These are phyloP conservation scores for Antennarius striatus DNA, from an alignment of 2,113 vertebrate genomes.

Conservation along the genomic window DNA sequence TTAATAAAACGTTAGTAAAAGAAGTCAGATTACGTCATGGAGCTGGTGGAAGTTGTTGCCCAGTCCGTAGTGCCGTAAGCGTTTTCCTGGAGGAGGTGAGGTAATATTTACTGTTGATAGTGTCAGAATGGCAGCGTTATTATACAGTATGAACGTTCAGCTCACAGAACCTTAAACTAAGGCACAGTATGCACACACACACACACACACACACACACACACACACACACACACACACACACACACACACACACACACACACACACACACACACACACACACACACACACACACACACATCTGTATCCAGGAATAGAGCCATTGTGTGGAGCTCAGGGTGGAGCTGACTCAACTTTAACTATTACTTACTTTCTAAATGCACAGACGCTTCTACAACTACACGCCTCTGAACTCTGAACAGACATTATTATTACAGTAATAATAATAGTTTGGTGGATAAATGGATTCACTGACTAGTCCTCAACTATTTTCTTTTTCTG, in stretches of 20 bases:
- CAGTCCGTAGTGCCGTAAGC: too few relatives aligned
- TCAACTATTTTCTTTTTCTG: conserved; percentile 10
- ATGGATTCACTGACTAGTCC: conserved; percentile 16
- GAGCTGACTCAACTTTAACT: conserved; percentile 57
- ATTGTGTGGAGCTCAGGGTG: conserved; percentile 61
- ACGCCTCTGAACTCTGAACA: background rate
- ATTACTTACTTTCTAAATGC: conserved; percentile 6
- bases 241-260: conserved; percentile 5
- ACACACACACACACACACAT: conserved; percentile 5
- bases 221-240: too few relatives aligned
- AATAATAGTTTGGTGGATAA: conserved; percentile 22
- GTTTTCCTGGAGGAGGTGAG: too few relatives aligned
- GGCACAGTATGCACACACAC: too few relatives aligned
- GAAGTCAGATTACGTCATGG: too few relatives aligned
- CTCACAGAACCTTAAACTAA: too few relatives aligned
- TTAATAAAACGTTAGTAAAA: too few relatives aligned
- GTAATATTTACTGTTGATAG: too few relatives aligned
- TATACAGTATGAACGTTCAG: too few relatives aligned
- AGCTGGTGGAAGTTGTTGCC: too few relatives aligned
- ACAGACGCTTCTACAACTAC: conserved; percentile 4
- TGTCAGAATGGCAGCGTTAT: too few relatives aligned
- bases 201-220: too few relatives aligned
- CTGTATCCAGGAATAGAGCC: conserved; percentile 51
- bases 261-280: background rate
- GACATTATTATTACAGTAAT: conserved; percentile 8